Evolutionary conservation across 2,797 vertebrate species (phyloP).

Genomic region (Sebastes iracundus): DNA sequence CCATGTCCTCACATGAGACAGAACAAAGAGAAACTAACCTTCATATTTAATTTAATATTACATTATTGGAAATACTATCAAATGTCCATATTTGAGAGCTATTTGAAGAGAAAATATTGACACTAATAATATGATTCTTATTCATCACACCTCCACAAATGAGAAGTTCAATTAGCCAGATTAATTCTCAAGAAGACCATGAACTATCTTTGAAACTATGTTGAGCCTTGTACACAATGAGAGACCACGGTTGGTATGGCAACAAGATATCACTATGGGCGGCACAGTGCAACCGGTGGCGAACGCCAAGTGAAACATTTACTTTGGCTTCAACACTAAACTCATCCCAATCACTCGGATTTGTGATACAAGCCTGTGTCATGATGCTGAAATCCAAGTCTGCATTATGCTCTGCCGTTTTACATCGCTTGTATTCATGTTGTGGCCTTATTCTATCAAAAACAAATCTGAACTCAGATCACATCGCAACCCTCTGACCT

Average conservation of each 20-base stretch:
- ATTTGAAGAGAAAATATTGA: not conserved
- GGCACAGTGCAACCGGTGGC: not conserved
- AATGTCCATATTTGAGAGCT: not conserved
- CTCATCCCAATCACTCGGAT: not conserved
- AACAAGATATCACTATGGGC: not conserved
- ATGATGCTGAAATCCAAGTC: not conserved
- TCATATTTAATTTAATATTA: not conserved
- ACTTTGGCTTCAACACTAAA: not conserved
- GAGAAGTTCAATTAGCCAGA: not conserved
- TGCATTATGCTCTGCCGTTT: not conserved
- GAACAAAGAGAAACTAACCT: not conserved
- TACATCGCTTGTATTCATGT: not conserved
- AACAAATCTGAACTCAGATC: not conserved
- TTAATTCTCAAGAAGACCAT: not conserved
- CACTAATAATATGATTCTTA: not conserved
- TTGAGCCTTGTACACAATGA: not conserved
- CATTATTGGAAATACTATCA: not conserved
- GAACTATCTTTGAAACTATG: not conserved
- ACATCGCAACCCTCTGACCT: not conserved
- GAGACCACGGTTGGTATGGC: constrained; percentile 2
- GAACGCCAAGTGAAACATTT: constrained; percentile 8
- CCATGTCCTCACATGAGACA: not conserved
- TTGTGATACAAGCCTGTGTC: not conserved
- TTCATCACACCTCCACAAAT: not conserved
- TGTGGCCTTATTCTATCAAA: not conserved